Evolutionary conservation across 2,113 vertebrate genomes (phyloP).

Genomic region (Daubentonia madagascariensis): DNA sequence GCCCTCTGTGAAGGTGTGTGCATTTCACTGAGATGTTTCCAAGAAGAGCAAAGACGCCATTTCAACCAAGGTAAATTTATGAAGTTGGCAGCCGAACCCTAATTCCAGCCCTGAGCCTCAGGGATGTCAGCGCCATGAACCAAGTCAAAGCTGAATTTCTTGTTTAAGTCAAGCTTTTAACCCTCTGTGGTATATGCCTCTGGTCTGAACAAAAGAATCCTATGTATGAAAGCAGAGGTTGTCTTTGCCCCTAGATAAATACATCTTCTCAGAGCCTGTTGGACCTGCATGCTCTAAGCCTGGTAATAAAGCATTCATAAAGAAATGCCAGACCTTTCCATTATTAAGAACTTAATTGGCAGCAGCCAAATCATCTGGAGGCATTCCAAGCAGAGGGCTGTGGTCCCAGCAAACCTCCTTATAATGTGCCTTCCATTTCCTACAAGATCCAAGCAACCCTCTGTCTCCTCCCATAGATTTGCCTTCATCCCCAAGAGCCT

Average conservation of each 20-base stretch:
- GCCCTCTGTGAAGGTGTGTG: neutral
- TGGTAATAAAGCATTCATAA: neutral
- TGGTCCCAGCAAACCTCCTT: neutral
- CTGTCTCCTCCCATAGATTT: neutral
- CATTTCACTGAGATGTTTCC: neutral
- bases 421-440: neutral
- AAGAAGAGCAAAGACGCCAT: constrained; percentile 28
- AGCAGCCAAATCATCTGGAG: neutral
- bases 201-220: neutral
- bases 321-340: neutral
- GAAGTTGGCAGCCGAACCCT: constrained; percentile 31
- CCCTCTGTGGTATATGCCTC: neutral
- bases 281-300: neutral
- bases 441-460: neutral
- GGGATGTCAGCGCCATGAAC: neutral
- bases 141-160: neutral
- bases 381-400: neutral
- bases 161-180: constrained; percentile 33
- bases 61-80: constrained; percentile 38
- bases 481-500: neutral
- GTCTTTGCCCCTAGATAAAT: neutral
- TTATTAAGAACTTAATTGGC: neutral
- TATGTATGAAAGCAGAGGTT: neutral
- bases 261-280: neutral
- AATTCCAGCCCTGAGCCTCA: neutral